Conservation (phyloP, 2,888 invertebrate species). For the Lasioglossum villosulum region DNA sequence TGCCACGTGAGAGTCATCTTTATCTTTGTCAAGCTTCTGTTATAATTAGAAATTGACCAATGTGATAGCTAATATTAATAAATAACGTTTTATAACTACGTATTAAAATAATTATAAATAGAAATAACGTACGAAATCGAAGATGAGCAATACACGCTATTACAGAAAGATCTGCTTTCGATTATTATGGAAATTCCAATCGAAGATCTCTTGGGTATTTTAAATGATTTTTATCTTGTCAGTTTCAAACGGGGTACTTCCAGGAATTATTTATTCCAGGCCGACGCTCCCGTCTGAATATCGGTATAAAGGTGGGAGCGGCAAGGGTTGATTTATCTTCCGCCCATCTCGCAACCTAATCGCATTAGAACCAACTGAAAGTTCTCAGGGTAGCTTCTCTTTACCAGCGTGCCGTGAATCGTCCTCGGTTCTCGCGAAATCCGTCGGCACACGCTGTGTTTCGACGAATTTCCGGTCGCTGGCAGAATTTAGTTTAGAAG, state of each 20-base stretch:
- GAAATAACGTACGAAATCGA: not conserved
- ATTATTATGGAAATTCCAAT: not conserved
- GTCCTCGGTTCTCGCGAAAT: slow-evolving; percentile 60
- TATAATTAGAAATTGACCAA: no score
- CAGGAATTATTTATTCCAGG: slow-evolving; percentile 54
- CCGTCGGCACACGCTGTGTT: slow-evolving; percentile 47
- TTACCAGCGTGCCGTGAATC: slow-evolving; percentile 37
- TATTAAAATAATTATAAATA: no score
- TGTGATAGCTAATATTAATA: no score
- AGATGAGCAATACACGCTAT: not conserved
- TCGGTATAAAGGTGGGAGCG: slow-evolving; percentile 24
- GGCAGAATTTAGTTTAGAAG: not conserved
- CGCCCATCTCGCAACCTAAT: slow-evolving; percentile 63
- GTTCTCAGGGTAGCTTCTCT: slow-evolving; percentile 63
- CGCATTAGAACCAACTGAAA: slow-evolving; percentile 75
- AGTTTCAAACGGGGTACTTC: not conserved
- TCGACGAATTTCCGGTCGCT: slow-evolving; percentile 24
- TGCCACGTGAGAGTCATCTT: no score
- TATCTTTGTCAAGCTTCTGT: no score
- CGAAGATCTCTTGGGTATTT: not conserved
- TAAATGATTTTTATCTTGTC: slow-evolving; percentile 34
- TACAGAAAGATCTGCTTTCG: not conserved
- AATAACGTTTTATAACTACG: no score
- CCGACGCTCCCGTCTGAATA: slow-evolving; percentile 43
- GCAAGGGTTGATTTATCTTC: slow-evolving; percentile 57